Base-by-base conservation (phyloP, 2,888 invertebrate species). In the Ceraclea dissimilis region DNA sequence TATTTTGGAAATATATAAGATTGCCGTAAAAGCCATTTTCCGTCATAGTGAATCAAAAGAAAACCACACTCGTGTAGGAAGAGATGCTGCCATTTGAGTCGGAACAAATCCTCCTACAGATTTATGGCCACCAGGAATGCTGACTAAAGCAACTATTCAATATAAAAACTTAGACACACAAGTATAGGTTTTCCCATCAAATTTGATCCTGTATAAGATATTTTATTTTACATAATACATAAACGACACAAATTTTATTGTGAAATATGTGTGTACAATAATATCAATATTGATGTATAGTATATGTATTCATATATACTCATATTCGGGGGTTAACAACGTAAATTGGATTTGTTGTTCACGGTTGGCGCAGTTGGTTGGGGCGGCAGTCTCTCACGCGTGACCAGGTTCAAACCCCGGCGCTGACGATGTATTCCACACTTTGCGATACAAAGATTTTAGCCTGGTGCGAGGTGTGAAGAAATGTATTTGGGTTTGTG, bases 1-100 rank as follows among this genome's bases (percentile, higher is more conserved):
- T 52, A 43, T 22, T 52, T 26, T 43, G 8, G 22, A 26, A 51
- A 58, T 54, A 58, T 54, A 54, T 54, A 54, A 26, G 58, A 47
- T 52, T 52, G 43, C 44, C 20, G 51, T 39, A 52, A 52, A 52
- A 52, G 43, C 51, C 22, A 52, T 52, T 52, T 51, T 43, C 51
- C 22, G 51, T 52, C 51, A 52, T 52, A 22, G 43, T 22, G 51
- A 52, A 52, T 52, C 51, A 52, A 52, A 52, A 52, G 51, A 52
- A 52, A 52, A 44, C 22, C 51, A 43, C 51, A 43, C 51, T 8
- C 39, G 2, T 5, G 5, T 13, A 39, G 39, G 13, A 39, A 16
- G 39, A 39, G 39, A n/a, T 13, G 39, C 39, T 39, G 39, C 39
- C 39, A 39, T 39, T 13, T 39, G 39, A 39, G 13, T n/a, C 39